Base-by-base conservation (phyloP, 2,888 invertebrate genomes). In the Himalopsyche tibetana region DNA sequence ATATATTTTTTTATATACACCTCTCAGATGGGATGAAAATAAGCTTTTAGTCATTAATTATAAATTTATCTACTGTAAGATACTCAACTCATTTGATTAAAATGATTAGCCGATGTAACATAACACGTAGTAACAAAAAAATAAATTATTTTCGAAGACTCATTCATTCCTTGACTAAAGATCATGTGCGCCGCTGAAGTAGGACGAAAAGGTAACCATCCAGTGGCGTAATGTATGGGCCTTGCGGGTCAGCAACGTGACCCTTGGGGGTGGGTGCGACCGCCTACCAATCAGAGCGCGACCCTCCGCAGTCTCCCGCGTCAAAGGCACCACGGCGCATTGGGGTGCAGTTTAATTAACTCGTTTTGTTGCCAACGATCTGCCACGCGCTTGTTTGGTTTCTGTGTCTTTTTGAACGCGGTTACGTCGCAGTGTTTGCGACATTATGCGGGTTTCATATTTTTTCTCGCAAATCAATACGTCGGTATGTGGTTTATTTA, bases 311-410 rank as follows among this genome's bases (percentile, higher is more conserved):
- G 63, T 63, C 63, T 56, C 63, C 63, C 63, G 63, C 63, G 63
- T 63, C 63, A 63, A 63, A 63, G 63, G 63, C n/a, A 63, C 63
- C 63, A 28, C 63, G 63, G 63, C 63, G 63, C 28, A 19, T 63
- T 63, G 63, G 63, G n/a, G 63, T 63, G 63, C 63, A 63, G 63
- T 63, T 63, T 63, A 63, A 63, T 63, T 63, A 63, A 63, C 63
- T 63, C 19, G 63, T 63, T 28, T 28, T 19, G 63, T 28, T 63
- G 19, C 63, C n/a, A 63, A 15, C 63, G 63, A 28, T 28, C 19
- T 4, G n/a, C 28, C 19, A n/a, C 63, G 28, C 19, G 19, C 19
- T 19, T n/a, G 63, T 63, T 63, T 63, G 19, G 9, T 63, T 19
- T 19, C 9, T 63, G n/a, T 19, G 4, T 63, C 19, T 19, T 19